Conservation (phyloP, 1,140 invertebrate genomes). For the Drosophila ironensis region DNA sequence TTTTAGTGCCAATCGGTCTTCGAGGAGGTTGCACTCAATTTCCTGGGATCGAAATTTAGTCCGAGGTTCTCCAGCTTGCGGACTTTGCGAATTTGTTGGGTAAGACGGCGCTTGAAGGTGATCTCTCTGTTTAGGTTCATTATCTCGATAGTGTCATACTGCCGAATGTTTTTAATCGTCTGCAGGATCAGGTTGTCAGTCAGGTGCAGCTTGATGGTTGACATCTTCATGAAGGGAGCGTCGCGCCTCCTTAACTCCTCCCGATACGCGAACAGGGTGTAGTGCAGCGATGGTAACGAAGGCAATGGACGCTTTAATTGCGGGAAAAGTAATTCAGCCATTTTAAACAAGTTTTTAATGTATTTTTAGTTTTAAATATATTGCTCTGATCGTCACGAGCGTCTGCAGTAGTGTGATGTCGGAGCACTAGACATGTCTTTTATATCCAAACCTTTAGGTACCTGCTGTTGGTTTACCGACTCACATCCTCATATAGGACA, state of each 20-base stretch:
- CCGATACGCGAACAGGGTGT: conserved; percentile 64
- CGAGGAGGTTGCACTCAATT: conserved; percentile 22
- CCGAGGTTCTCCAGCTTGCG: conserved; percentile 68
- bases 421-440: conserved; percentile 8
- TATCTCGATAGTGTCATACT: conserved; percentile 60
- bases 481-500: conserved; percentile 3
- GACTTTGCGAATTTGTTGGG: conserved; percentile 62
- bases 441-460: conserved; percentile 33
- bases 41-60: conserved; percentile 55
- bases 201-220: conserved; percentile 67
- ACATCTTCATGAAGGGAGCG: conserved; percentile 64
- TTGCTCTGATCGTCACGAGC: conserved; percentile 18
- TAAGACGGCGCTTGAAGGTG: conserved; percentile 61
- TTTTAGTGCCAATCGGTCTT: too few relatives aligned
- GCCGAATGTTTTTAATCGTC: conserved; percentile 67
- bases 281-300: conserved; percentile 58
- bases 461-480: conserved; percentile 27
- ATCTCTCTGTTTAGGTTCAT: conserved; percentile 72
- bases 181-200: conserved; percentile 70
- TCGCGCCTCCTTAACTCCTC: conserved; percentile 62
- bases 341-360: neutral
- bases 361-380: neutral
- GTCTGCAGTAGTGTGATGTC: conserved; percentile 26
- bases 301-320: conserved; percentile 60
- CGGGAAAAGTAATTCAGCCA: conserved; percentile 63